Base-by-base conservation (phyloP, 2,888 invertebrate genomes). In the Eubasilissa splendida region DNA sequence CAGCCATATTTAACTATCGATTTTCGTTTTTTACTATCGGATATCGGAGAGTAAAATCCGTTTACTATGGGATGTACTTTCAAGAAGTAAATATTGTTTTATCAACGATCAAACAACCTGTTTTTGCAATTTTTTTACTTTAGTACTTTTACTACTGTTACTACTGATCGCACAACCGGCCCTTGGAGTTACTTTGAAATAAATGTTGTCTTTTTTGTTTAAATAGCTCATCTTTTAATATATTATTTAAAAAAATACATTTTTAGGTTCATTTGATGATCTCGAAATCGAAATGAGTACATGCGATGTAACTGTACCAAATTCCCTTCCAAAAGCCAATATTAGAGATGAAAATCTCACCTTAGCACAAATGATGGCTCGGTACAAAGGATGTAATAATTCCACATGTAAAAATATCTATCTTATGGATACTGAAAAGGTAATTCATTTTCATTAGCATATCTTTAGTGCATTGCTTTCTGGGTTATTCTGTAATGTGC, bases 291-390 rank as follows among this genome's bases (percentile, higher is more conserved):
- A 95, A 84, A 86, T 95, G 84, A 93, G 93, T 85, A 91, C 92
- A 0, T 91, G 92, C 4, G 94, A 94, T 85, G 88, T 93, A 0
- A 89, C 91, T 70, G 88, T 91, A 0, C 89, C 90, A 4, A 88
- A 91, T 0, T 88, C 89, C 1, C 90, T 91, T 70, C 91, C 93
- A 0, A 93, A 92, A 84, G 89, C 91, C 79, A 91, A 90, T 12
- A 90, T 95, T 79, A 91, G 91, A 12, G 96, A 96, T 86, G 95
- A 96, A 83, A 93, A 94, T 86, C 89, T 96, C 0, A 92, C 92
- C 0, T 88, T 95, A 9, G 88, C 92, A 0, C 95, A 95, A 85
- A 88, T 94, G 80, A 89, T 94, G 73, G 92, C 92, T 0, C 89
- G 96, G 82, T 96, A 95, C 86, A 88, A 91, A 50, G 90, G 89